Conservation (phyloP, 2,888 invertebrate species). For the Sclerodermus sp. region DNA sequence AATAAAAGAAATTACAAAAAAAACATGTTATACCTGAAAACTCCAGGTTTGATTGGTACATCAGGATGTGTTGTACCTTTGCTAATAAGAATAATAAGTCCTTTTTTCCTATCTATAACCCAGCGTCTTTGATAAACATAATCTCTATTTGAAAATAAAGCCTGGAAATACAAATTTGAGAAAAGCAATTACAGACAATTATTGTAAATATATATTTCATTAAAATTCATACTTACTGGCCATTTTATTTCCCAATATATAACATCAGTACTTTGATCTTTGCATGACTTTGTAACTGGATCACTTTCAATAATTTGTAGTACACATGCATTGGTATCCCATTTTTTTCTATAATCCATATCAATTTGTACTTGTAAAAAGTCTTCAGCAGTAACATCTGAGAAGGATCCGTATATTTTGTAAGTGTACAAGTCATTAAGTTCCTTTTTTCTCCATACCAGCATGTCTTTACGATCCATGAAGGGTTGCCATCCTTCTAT, state of each 20-base stretch:
- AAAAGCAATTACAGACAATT: conserved; percentile 5
- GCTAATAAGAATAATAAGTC: conserved; percentile 68
- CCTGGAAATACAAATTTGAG: conserved; percentile 57
- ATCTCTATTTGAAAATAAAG: conserved; percentile 81
- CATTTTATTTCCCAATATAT: conserved; percentile 89
- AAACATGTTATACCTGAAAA: conserved; percentile 66
- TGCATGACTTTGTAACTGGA: conserved; percentile 59
- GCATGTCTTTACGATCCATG: conserved; percentile 75
- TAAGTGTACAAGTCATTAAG: conserved; percentile 74
- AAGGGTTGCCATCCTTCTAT: conserved; percentile 70
- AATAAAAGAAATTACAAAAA: not conserved
- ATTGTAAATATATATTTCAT: not conserved
- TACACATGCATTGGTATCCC: conserved; percentile 78
- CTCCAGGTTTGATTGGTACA: conserved; percentile 69
- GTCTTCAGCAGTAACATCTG: conserved; percentile 76
- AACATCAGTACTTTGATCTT: conserved; percentile 65
- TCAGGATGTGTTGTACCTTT: conserved; percentile 71
- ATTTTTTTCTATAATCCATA: conserved; percentile 73
- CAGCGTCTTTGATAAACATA: conserved; percentile 75
- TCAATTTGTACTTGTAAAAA: conserved; percentile 84
- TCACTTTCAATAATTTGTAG: conserved; percentile 72
- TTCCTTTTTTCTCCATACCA: conserved; percentile 78
- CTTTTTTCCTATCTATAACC: conserved; percentile 62
- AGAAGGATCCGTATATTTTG: conserved; percentile 83
- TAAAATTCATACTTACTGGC: conserved; percentile 83